A percentile compares a stretch with the other conserved stretches of the same genome.
phyloP scores from a whole-genome alignment of 53 echinoderm and acorn worm genomes.

The Glandiceps talaboti region DNA sequence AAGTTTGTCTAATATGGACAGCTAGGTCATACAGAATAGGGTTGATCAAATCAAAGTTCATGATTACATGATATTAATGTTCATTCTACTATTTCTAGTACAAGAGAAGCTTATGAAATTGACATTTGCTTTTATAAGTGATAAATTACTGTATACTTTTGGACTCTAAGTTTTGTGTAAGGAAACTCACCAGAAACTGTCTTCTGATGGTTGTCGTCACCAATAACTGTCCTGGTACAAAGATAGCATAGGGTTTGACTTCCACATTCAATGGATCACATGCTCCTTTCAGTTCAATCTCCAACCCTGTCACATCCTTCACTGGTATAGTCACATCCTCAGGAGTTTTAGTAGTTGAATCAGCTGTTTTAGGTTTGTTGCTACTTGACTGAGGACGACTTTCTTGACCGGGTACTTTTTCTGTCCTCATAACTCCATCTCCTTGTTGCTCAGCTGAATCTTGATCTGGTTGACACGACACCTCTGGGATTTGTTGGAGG shows the following conservation, averaged over 20 bases:
- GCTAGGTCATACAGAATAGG: no score
- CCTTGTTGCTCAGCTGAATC: constrained; percentile 5
- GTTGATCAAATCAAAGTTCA: no score
- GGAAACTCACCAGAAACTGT: constrained; percentile 42
- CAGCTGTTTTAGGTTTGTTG: background rate
- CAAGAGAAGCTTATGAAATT: no score
- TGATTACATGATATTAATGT: no score
- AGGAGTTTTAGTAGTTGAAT: no score
- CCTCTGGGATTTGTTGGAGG: constrained; percentile 35
- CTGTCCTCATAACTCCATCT: constrained; percentile 4
- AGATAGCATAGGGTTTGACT: constrained; percentile 78
- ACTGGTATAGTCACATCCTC: constrained; percentile 8
- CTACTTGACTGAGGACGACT: background rate
- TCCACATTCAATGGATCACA: constrained; percentile 62
- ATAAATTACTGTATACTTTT: no score
- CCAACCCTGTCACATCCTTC: constrained; percentile 47
- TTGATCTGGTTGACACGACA: constrained; percentile 9
- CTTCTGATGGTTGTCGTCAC: constrained; percentile 66
- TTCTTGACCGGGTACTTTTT: background rate
- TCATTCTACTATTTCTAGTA: no score
- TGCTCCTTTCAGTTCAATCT: constrained; percentile 74
- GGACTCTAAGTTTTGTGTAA: no score
- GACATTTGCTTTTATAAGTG: no score
- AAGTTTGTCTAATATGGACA: no score
- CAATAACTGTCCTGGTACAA: constrained; percentile 63